These are phyloP conservation scores for Clarias laeviceps DNA, from an alignment of 2,797 vertebrate species.

Conservation along the genomic window DNA sequence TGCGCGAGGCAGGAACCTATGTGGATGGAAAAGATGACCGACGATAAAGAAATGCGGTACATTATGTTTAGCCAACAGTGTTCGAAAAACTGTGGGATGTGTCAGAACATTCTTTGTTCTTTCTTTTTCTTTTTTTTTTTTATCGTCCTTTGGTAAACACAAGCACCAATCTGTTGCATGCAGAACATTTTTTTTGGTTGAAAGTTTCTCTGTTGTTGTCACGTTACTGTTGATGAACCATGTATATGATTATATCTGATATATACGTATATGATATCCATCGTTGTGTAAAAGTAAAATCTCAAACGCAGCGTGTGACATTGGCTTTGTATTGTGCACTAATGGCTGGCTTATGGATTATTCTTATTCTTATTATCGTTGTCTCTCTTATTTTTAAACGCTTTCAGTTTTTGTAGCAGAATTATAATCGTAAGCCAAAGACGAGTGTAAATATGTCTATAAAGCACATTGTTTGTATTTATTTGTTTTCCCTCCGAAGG, in stretches of 20 bases:
- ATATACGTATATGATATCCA: conserved; percentile 46
- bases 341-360: conserved; percentile 81
- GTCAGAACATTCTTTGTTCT: conserved; percentile 45
- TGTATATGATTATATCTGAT: conserved; percentile 45
- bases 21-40: neutral
- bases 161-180: conserved; percentile 80
- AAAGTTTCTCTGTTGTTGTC: conserved; percentile 42
- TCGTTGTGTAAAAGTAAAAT: conserved; percentile 53
- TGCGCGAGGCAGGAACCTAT: neutral
- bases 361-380: conserved; percentile 74
- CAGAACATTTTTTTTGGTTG: conserved; percentile 56
- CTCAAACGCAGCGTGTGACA: conserved; percentile 76
- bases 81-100: neutral
- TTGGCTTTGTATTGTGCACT: conserved; percentile 86
- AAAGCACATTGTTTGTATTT: conserved; percentile 99
- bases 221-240: conserved; percentile 53
- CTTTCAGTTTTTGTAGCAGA: conserved; percentile 81
- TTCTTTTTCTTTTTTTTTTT: conserved; percentile 44
- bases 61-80: neutral
- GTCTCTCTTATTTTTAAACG: conserved; percentile 72
- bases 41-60: neutral
- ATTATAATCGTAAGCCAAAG: conserved; percentile 99
- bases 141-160: conserved; percentile 71
- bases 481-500: conserved; percentile 91
- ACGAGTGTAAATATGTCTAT: conserved; percentile 99